Conservation (phyloP, 1,140 invertebrate genomes). For the Drosophila tropicalis region DNA sequence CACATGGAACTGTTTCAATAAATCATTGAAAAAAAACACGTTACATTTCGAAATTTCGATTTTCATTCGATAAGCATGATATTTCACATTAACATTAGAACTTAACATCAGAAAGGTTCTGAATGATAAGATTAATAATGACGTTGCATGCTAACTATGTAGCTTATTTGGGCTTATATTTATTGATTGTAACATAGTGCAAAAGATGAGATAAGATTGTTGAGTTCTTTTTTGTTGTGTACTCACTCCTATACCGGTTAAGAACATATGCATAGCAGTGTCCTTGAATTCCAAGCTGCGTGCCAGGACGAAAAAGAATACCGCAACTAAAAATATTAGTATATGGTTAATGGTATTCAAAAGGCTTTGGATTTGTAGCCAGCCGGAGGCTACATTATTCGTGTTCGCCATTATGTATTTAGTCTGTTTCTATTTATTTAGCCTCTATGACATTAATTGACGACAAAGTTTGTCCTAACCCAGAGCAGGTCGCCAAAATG, state of each 20-base stretch:
- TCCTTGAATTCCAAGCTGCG: conserved; percentile 67
- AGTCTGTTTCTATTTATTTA: conserved; percentile 3
- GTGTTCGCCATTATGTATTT: conserved; percentile 48
- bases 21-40: not conserved
- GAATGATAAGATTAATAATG: conserved; percentile 42
- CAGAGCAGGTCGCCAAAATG: not conserved
- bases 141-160: conserved; percentile 30
- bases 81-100: not conserved
- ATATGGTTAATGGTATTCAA: conserved; percentile 78
- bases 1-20: conserved; percentile 64
- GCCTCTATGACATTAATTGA: conserved; percentile 10
- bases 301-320: conserved; percentile 70
- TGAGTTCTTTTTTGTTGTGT: not conserved
- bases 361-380: conserved; percentile 70
- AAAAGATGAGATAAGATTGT: not conserved
- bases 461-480: not conserved
- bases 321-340: conserved; percentile 66
- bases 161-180: not conserved
- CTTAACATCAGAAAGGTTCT: not conserved
- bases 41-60: not conserved
- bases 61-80: conserved; percentile 7
- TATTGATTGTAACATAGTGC: conserved; percentile 1
- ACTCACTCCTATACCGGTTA: conserved; percentile 71
- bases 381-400: conserved; percentile 24
- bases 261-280: conserved; percentile 79